A percentile compares a stretch with the other conserved stretches of the same genome.
Evolutionary conservation across 2,113 vertebrate genomes (phyloP).

Genomic region (Struthio camelus): DNA sequence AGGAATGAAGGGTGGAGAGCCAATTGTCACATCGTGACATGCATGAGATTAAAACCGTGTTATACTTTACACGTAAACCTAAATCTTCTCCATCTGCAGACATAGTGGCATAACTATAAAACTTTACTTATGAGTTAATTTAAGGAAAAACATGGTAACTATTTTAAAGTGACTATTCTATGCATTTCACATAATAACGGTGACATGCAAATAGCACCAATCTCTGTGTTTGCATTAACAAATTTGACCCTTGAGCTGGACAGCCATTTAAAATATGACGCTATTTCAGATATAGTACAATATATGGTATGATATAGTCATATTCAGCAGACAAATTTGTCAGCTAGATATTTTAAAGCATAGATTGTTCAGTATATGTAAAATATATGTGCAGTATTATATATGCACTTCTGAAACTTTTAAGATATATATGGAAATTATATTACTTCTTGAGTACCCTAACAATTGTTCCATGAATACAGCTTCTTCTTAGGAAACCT

Average conservation of each 20-base stretch:
- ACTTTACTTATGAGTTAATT: accelerated
- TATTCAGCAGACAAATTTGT: background rate
- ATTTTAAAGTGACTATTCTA: background rate
- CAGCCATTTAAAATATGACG: background rate
- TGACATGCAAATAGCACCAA: background rate
- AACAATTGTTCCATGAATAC: background rate
- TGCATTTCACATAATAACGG: background rate
- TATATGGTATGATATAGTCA: background rate
- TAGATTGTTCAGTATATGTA: background rate
- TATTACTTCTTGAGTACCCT: background rate
- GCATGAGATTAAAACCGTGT: background rate
- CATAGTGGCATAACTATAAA: background rate
- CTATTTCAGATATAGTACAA: background rate
- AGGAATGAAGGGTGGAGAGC: background rate
- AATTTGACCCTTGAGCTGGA: background rate
- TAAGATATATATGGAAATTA: background rate
- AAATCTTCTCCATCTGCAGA: background rate
- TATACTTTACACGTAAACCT: background rate
- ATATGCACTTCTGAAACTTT: background rate
- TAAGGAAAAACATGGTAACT: background rate
- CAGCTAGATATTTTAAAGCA: background rate
- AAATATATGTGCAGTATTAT: background rate
- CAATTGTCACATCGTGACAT: accelerated
- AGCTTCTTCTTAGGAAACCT: constrained; percentile 46
- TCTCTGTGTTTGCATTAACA: background rate